Conservation (phyloP, 2,113 vertebrate genomes). For the Brachypteracias leptosomus region DNA sequence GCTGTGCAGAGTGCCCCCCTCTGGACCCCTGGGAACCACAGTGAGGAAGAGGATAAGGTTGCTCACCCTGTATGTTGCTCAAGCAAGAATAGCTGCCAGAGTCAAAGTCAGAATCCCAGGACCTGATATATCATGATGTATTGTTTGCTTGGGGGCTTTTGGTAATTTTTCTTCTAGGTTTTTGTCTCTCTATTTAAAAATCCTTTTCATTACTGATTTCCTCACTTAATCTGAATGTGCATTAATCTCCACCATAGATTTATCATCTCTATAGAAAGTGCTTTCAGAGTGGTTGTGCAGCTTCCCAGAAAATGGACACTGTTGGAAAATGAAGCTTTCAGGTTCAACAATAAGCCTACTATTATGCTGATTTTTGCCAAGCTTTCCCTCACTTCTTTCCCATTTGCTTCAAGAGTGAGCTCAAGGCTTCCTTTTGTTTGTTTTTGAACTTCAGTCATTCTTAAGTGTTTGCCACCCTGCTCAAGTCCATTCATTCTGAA, state of each 20-base stretch:
- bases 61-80: neutral
- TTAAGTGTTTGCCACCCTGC: conserved; percentile 41
- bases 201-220: conserved; percentile 62
- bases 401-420: conserved; percentile 39
- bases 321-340: conserved; percentile 62
- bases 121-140: conserved; percentile 21
- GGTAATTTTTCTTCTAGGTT: conserved; percentile 63
- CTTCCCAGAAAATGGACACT: conserved; percentile 49
- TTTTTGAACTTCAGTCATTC: conserved; percentile 34
- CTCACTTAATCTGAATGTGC: conserved; percentile 66
- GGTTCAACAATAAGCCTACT: conserved; percentile 60
- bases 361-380: conserved; percentile 67
- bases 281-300: conserved; percentile 53
- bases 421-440: conserved; percentile 60
- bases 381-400: conserved; percentile 44
- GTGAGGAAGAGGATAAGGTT: conserved; percentile 11
- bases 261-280: conserved; percentile 57
- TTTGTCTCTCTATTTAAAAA: conserved; percentile 65
- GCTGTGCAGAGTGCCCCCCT: neutral
- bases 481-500: conserved; percentile 25
- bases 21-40: neutral
- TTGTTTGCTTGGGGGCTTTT: conserved; percentile 33
- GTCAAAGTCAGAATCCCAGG: conserved; percentile 62
- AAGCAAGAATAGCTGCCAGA: conserved; percentile 19
- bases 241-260: conserved; percentile 59